Evolutionary conservation across 1,140 invertebrate genomes (phyloP), one percentile per base, ranked within the genome.

Genomic region (Mya arenaria): DNA sequence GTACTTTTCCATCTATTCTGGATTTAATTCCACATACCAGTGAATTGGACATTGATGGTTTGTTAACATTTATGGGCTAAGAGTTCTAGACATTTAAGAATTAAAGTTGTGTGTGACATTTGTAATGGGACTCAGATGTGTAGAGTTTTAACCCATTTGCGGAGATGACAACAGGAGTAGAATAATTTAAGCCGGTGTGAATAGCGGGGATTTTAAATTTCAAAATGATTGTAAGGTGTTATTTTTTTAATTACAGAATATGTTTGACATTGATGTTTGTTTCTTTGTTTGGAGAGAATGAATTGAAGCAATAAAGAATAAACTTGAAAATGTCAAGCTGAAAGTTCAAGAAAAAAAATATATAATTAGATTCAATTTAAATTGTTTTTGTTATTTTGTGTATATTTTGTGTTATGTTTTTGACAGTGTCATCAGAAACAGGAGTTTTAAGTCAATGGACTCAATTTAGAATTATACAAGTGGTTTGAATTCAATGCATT

Each of bases 31-130:
- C 39, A 28, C 6, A 36, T 23, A 58, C 39, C 41, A 56, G 48
- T 15, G 39, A 1, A 13, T 73, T 73, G 15, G 37, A 58, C 32
- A n/a, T 4, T 58, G 36, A 58, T 73, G 1, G 55, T 73, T 73
- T 28, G 5, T 37, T 6, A 25, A 4, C 34, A 73, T 25, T 19
- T 73, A 60, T 73, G 55, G 52, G 48, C 30, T 10, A 15, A 8
- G 10, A 39, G 39, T 34, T 72, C 10, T 28, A 30, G 13, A n/a
- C 0, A 32, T 58, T 39, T 39, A 25, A 17, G 0, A 34, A n/a
- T 73, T n/a, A 5, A 37, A 2, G 34, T 39, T n/a, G 15, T 30
- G 15, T 60, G 71, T 60, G 71, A 73, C 34, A 73, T n/a, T 75
- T 60, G 41, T 3, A 30, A 44, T 65, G 60, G 60, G 15, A 63